phyloP scores from a whole-genome alignment of 2,888 invertebrate species.

The Chrysolina oricalcia region DNA sequence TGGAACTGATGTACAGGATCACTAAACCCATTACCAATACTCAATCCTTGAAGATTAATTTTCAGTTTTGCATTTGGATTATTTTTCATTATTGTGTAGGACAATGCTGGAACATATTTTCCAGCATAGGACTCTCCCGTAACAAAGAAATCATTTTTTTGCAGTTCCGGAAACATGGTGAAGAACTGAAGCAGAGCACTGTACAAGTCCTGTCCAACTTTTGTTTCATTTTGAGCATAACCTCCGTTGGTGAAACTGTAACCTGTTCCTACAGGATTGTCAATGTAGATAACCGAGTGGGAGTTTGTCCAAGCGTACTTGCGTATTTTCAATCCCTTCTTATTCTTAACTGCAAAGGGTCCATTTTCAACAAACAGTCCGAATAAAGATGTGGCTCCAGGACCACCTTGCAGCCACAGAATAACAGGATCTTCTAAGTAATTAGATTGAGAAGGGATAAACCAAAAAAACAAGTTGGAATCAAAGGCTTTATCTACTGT shows the following conservation, averaged over 20 bases:
- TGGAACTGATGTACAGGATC: slow-evolving; percentile 86
- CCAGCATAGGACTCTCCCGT: slow-evolving; percentile 94
- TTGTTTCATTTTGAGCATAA: slow-evolving; percentile 85
- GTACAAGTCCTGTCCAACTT: slow-evolving; percentile 87
- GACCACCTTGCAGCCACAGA: slow-evolving; percentile 91
- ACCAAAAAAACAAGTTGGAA: slow-evolving; percentile 94
- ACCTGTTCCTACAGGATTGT: slow-evolving; percentile 91
- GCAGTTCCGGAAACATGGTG: slow-evolving; percentile 84
- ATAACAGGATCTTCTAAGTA: slow-evolving; percentile 79
- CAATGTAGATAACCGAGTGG: slow-evolving; percentile 90
- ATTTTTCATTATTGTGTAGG: slow-evolving; percentile 82
- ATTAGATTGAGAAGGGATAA: slow-evolving; percentile 82
- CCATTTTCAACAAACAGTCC: slow-evolving; percentile 91
- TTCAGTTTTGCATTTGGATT: slow-evolving; percentile 75
- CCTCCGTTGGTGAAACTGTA: slow-evolving; percentile 91
- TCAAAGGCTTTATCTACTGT: slow-evolving; percentile 86
- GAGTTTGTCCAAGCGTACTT: slow-evolving; percentile 86
- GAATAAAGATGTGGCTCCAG: slow-evolving; percentile 85
- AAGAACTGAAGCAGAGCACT: slow-evolving; percentile 88
- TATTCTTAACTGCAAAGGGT: slow-evolving; percentile 73
- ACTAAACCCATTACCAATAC: slow-evolving; percentile 87
- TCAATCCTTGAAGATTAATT: slow-evolving; percentile 82
- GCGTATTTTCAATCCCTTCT: slow-evolving; percentile 73
- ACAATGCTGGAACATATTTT: slow-evolving; percentile 82
- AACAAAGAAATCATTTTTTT: slow-evolving; percentile 85